Conservation (phyloP, 2,888 invertebrate genomes). For the Busseola fusca region DNA sequence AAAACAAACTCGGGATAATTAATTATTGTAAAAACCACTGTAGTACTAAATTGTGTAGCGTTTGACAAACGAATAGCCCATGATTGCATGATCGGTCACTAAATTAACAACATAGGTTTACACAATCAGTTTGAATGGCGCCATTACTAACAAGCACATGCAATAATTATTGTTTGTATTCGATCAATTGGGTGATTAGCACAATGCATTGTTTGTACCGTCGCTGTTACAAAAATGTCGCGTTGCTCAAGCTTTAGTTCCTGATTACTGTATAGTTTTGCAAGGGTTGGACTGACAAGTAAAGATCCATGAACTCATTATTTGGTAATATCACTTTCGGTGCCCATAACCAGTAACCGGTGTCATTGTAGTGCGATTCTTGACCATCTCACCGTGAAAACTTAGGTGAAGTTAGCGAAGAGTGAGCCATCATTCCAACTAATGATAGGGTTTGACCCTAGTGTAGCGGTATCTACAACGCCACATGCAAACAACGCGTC, state of each 20-base stretch:
- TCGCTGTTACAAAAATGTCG: slow-evolving; percentile 1
- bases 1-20: background rate
- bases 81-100: slow-evolving; percentile 10
- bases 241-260: slow-evolving; percentile 11
- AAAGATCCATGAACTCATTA: background rate
- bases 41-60: background rate
- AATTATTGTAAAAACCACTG: background rate
- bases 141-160: slow-evolving; percentile 15
- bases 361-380: background rate
- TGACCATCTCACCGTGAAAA: no score
- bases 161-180: slow-evolving; percentile 39
- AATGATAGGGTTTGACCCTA: no score
- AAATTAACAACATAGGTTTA: slow-evolving; percentile 14
- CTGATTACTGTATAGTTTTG: background rate
- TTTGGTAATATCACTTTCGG: background rate
- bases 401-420: no score
- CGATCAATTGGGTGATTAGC: slow-evolving; percentile 23
- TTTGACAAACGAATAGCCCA: slow-evolving; percentile 3
- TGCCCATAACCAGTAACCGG: background rate
- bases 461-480: no score
- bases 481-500: no score
- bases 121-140: slow-evolving; percentile 24
- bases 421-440: no score
- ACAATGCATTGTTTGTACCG: slow-evolving; percentile 30
- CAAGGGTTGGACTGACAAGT: background rate